phyloP scores from a whole-genome alignment of 1,140 invertebrate genomes.

The Antheraea mylitta region DNA sequence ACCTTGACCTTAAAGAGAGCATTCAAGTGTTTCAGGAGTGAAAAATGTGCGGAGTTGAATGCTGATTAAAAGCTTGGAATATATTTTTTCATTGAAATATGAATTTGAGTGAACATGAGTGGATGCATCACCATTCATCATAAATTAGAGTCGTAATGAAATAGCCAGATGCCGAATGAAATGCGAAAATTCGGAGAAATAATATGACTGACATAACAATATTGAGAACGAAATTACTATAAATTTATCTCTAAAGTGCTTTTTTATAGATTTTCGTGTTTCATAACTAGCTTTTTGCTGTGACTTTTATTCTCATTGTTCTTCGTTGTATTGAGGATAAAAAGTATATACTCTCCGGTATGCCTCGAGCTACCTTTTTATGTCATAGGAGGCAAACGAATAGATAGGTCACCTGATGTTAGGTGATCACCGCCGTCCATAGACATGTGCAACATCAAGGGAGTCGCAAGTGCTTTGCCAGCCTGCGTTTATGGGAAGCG shows the following conservation, averaged over 20 bases:
- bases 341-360: too few species aligned
- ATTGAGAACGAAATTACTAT: neutral
- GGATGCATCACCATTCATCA: slow-evolving; percentile 8
- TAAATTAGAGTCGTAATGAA: slow-evolving; percentile 3
- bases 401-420: too few species aligned
- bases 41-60: slow-evolving; percentile 3
- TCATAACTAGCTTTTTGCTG: too few species aligned
- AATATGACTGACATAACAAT: neutral
- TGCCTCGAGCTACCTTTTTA: too few species aligned
- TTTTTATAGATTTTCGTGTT: neutral
- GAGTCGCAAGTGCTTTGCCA: too few species aligned
- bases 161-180: slow-evolving; percentile 1
- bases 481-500: too few species aligned
- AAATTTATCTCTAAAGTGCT: neutral
- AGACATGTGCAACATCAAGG: too few species aligned
- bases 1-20: slow-evolving; percentile 35
- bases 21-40: slow-evolving; percentile 10
- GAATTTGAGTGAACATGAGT: slow-evolving; percentile 1
- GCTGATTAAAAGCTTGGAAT: neutral
- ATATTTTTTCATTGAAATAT: neutral
- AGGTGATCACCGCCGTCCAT: too few species aligned
- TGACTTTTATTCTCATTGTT: neutral
- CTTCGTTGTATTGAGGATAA: too few species aligned
- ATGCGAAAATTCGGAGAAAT: neutral
- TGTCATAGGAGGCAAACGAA: too few species aligned